Evolutionary conservation across 2,797 vertebrate genomes (phyloP).

Genomic region (Lagodon rhomboides): DNA sequence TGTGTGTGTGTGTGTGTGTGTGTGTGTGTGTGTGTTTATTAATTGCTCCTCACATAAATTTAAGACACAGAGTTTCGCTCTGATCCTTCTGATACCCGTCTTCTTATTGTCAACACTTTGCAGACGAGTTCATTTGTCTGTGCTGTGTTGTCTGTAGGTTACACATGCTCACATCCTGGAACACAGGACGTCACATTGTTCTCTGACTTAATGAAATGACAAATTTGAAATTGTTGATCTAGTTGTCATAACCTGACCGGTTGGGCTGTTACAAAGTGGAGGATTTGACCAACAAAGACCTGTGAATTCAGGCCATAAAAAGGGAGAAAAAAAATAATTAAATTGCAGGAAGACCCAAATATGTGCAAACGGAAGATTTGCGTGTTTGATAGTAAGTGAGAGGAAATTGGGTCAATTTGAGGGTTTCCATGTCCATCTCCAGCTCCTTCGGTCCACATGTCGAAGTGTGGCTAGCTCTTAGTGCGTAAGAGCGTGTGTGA

Average conservation of each 20-base stretch:
- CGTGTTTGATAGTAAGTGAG: background rate
- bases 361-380: background rate
- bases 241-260: background rate
- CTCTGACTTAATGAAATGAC: constrained; percentile 9
- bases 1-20: background rate
- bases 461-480: background rate
- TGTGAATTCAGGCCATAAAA: background rate
- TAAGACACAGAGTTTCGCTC: background rate
- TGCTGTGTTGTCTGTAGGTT: constrained; percentile 13
- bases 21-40: background rate
- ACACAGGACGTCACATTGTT: constrained; percentile 48
- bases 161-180: constrained; percentile 47
- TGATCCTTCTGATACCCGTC: background rate
- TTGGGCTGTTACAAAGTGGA: background rate
- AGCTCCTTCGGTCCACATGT: too few species aligned
- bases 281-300: background rate
- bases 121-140: background rate
- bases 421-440: background rate
- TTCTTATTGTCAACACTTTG: background rate
- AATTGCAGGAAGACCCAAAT: too few species aligned
- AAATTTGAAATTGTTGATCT: constrained; percentile 37
- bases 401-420: background rate
- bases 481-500: background rate
- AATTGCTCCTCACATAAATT: background rate
- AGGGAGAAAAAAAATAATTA: too few species aligned